Conservation (phyloP, 2,797 vertebrate species). For the Gadopsis marmoratus region DNA sequence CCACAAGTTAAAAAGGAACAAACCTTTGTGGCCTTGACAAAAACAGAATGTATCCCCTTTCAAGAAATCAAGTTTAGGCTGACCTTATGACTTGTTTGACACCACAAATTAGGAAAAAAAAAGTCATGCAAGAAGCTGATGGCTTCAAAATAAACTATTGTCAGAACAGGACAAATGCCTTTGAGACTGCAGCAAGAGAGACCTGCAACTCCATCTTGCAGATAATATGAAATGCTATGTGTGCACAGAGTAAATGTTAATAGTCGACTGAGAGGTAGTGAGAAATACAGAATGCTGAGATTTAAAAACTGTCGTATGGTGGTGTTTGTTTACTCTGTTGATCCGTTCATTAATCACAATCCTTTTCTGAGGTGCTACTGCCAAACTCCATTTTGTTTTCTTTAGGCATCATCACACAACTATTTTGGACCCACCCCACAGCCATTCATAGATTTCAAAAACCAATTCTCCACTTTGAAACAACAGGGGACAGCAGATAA, state of each 20-base stretch:
- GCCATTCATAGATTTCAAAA: conserved; percentile 81
- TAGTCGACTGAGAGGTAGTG: not conserved
- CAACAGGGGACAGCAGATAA: conserved; percentile 86
- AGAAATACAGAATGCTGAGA: not conserved
- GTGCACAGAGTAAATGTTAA: not conserved
- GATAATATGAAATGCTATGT: not conserved
- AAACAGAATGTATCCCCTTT: not conserved
- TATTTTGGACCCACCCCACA: conserved; percentile 72
- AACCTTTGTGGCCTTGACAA: not conserved
- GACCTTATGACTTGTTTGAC: not conserved
- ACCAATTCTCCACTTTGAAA: conserved; percentile 81
- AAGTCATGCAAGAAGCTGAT: not conserved
- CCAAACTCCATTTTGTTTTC: conserved; percentile 46
- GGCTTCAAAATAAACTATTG: not conserved
- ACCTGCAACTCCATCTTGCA: not conserved
- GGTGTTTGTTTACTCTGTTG: conserved; percentile 13
- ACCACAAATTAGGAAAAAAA: not conserved
- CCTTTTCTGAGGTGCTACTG: not conserved
- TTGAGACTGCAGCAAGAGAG: not conserved
- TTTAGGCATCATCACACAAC: conserved; percentile 45
- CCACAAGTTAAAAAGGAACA: not conserved
- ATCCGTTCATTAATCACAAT: conserved; percentile 25
- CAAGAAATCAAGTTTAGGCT: not conserved
- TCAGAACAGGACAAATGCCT: not conserved
- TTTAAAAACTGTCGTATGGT: not conserved